Evolutionary conservation across 2,113 vertebrate species (phyloP).

Genomic region (Chloropsis cyanopogon): DNA sequence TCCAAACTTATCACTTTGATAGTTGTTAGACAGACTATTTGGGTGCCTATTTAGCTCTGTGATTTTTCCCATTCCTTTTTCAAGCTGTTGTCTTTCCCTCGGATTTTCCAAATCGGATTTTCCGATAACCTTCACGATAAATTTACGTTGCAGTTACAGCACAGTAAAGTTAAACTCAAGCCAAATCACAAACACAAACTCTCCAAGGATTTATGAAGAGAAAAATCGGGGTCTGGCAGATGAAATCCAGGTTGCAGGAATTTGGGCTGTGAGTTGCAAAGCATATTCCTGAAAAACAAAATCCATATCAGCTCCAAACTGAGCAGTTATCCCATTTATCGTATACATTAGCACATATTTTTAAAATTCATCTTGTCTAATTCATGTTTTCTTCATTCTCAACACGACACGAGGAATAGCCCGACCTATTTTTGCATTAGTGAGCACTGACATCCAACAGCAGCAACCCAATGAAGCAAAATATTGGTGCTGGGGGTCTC

Average conservation of each 20-base stretch:
- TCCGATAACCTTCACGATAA: not conserved
- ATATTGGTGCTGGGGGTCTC: not conserved
- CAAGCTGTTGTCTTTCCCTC: not conserved
- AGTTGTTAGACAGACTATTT: not conserved
- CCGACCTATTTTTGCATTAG: fast-evolving
- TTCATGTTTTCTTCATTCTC: not conserved
- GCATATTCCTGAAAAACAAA: not conserved
- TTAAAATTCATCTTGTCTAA: not conserved
- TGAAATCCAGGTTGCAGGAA: not conserved
- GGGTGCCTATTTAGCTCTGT: not conserved
- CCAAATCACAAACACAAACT: not conserved
- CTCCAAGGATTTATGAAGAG: not conserved
- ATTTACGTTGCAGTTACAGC: not conserved
- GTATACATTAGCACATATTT: not conserved
- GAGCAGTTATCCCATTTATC: not conserved
- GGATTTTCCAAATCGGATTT: not conserved
- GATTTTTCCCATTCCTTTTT: not conserved
- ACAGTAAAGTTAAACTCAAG: not conserved
- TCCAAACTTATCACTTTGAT: conserved; percentile 19
- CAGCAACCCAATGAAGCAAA: not conserved
- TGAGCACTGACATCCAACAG: not conserved
- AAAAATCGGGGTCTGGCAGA: not conserved
- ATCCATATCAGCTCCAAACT: not conserved
- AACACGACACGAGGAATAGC: not conserved
- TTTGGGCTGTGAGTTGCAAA: not conserved